Percentiles rank a stretch among this genome's conserved stretches.
Conservation (phyloP, 2,797 vertebrate species). For the Pangasius macronema region DNA sequence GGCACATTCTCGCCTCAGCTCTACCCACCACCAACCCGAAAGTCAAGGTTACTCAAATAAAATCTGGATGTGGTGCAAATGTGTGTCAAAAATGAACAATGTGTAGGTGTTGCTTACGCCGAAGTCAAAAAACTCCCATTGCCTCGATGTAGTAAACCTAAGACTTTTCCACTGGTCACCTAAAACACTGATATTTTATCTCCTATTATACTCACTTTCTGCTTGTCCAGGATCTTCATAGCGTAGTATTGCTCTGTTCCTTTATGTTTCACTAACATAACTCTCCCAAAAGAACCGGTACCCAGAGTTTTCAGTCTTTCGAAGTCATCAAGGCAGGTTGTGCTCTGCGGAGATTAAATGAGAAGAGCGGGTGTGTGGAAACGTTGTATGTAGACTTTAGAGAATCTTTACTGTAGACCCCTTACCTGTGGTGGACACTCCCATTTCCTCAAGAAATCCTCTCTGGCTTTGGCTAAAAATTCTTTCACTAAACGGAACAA, state of each 20-base stretch:
- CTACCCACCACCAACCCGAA: not conserved
- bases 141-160: constrained; percentile 46
- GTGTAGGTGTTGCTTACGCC: not conserved
- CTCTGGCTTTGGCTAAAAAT: constrained; percentile 99
- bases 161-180: constrained; percentile 34
- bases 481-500: constrained; percentile 89
- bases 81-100: not conserved
- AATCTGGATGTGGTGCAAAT: not conserved
- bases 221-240: constrained; percentile 99
- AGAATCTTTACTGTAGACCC: not conserved
- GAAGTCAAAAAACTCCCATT: constrained; percentile 60
- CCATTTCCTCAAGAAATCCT: constrained; percentile 99
- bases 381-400: not conserved
- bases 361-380: not conserved
- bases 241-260: constrained; percentile 95
- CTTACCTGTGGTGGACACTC: constrained; percentile 95
- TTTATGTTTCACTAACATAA: constrained; percentile 98
- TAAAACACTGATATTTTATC: not conserved
- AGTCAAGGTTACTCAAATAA: not conserved
- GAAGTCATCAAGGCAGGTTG: constrained; percentile 95
- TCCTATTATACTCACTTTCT: constrained; percentile 82
- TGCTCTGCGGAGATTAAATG: constrained; percentile 79
- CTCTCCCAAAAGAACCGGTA: constrained; percentile 97
- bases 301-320: constrained; percentile 97
- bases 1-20: not conserved